phyloP scores from a whole-genome alignment of 2,113 vertebrate species.

The Aleadryas rufinucha region DNA sequence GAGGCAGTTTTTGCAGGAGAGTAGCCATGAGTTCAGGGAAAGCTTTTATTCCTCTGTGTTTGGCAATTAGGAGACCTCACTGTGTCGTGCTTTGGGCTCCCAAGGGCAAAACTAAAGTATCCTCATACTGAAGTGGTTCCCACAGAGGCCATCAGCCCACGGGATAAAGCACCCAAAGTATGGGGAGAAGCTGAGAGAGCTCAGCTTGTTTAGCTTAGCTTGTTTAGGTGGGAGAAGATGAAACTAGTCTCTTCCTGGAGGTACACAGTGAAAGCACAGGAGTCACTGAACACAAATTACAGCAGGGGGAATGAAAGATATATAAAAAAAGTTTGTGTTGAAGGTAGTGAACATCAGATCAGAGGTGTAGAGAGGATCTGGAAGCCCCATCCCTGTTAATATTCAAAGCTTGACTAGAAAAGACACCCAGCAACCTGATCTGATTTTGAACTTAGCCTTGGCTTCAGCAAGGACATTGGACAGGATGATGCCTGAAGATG shows the following conservation, averaged over 20 bases:
- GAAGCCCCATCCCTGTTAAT: background rate
- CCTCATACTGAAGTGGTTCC: background rate
- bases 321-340: background rate
- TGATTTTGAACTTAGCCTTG: background rate
- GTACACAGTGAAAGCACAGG: background rate
- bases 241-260: background rate
- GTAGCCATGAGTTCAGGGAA: background rate
- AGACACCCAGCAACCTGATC: background rate
- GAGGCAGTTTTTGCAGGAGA: background rate
- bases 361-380: background rate
- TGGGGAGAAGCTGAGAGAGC: background rate
- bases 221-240: background rate
- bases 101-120: background rate
- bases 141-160: background rate
- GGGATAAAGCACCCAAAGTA: background rate
- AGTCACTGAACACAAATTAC: background rate
- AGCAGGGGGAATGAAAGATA: background rate
- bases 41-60: background rate
- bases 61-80: background rate
- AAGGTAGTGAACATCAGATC: background rate
- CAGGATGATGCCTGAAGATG: background rate
- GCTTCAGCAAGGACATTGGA: background rate
- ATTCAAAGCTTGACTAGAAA: background rate
- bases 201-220: background rate
- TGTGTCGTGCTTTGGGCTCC: background rate